Base-by-base conservation (phyloP, 2,113 vertebrate species). In the Gymnarchus niloticus region DNA sequence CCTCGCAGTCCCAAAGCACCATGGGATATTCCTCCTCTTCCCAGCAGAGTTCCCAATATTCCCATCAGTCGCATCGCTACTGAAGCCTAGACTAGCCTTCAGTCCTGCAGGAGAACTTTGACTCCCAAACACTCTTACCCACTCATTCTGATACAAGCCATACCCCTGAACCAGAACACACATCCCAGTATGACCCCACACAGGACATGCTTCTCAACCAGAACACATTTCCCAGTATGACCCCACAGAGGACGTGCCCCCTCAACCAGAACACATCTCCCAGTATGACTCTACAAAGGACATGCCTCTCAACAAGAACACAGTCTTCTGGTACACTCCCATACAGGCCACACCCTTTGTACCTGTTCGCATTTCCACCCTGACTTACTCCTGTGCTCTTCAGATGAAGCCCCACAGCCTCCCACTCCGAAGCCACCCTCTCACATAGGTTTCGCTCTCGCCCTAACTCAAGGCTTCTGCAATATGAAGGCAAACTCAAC, bases 41-140 rank as follows among this genome's bases (percentile, higher is more conserved):
- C 92, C 98, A 99, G 93, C 98, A 99, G 94, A 97, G 96, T 88
- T 93, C 97, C 78, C 97, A 99, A 94, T 99, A 99, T 91, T 95
- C 97, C 89, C 97, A 98, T 88, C 97, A 97, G 93, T 94, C 96
- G 84, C 97, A 99, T 90, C 96, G 98, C 90, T 99, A 99, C 96
- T 99, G 95, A 98, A 82, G 86, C 52, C 3, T 37, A 54, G 56
- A 56, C 41, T 41, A 25, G 33, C 10, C 88, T 46, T 83, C 88
- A 89, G 84, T 4, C 90, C 78, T 87, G 88, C 87, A 91, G 90
- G 0, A 48, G 48, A 56, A 83, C 76, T 78, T 48, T 44, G 14
- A 28, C 33, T 76, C 10, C 87, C 56, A 56, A 46, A 52, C 46
- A 69, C 57, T 23, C 12, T 6, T 78, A 37, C 41, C 83, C 21